Evolutionary conservation across 2,888 invertebrate species (phyloP).

Genomic region (Himalopsyche tibetana): DNA sequence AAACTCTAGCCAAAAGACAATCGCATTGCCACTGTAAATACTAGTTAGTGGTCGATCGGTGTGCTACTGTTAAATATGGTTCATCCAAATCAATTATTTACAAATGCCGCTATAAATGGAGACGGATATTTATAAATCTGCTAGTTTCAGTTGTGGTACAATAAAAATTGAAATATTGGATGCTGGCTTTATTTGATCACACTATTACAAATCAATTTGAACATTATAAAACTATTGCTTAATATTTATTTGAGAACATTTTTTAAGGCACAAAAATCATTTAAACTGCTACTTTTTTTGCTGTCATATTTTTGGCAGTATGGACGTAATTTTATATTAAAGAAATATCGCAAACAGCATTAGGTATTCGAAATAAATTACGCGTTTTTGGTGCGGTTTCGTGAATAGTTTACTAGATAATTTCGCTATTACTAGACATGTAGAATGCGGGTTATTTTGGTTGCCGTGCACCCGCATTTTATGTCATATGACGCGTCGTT

Average conservation of each 20-base stretch:
- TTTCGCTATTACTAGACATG: not conserved
- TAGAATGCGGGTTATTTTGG: slow-evolving; percentile 1
- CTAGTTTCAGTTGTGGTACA: too few relatives aligned
- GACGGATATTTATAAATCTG: not conserved
- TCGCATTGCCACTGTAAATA: not conserved
- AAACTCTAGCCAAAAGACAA: not conserved
- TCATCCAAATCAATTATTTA: not conserved
- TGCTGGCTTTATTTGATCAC: too few relatives aligned
- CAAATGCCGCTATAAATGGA: not conserved
- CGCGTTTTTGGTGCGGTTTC: not conserved
- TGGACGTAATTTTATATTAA: not conserved
- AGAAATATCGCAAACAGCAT: not conserved
- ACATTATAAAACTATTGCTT: too few relatives aligned
- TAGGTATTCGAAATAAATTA: not conserved
- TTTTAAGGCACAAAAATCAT: too few relatives aligned
- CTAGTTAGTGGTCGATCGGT: not conserved
- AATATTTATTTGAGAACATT: too few relatives aligned
- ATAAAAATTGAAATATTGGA: too few relatives aligned
- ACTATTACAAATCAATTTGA: too few relatives aligned
- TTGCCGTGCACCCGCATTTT: slow-evolving; percentile 3
- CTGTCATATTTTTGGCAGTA: not conserved
- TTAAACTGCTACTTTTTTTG: too few relatives aligned
- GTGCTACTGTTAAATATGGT: not conserved
- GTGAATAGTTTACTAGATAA: not conserved
- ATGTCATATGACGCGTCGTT: not conserved